These are phyloP conservation scores for Sycophaga agraensis DNA, from an alignment of 1,140 invertebrate genomes.

Conservation along the genomic window DNA sequence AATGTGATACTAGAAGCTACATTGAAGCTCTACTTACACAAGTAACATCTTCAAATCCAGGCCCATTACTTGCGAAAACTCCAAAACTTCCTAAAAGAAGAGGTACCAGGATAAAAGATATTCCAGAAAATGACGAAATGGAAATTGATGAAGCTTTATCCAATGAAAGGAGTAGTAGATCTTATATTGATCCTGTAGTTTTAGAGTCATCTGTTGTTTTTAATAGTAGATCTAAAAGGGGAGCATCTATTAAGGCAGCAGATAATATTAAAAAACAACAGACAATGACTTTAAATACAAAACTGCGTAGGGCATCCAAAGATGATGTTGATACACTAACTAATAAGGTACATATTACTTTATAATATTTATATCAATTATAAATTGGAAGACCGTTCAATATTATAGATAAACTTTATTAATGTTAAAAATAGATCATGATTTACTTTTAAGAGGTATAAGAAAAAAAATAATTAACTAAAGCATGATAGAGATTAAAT, in stretches of 20 bases:
- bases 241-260: constrained; percentile 42
- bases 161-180: not conserved
- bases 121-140: constrained; percentile 44
- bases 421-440: no score
- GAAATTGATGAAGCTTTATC: not conserved
- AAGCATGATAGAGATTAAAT: no score
- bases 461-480: no score
- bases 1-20: constrained; percentile 27
- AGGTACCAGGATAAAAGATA: constrained; percentile 42
- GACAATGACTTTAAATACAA: constrained; percentile 26
- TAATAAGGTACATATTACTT: constrained; percentile 1
- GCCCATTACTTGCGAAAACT: constrained; percentile 45
- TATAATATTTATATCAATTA: not conserved
- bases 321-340: constrained; percentile 2
- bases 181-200: not conserved
- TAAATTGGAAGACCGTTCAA: no score
- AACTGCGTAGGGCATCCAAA: constrained; percentile 33
- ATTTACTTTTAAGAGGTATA: no score
- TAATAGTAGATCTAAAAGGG: constrained; percentile 31
- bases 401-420: no score
- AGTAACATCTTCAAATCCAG: constrained; percentile 33
- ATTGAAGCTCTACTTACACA: constrained; percentile 32
- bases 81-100: constrained; percentile 43
- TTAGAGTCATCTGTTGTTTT: constrained; percentile 10
- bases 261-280: constrained; percentile 45